Percentiles rank a stretch among this genome's conserved stretches.
Evolutionary conservation across 2,888 invertebrate genomes (phyloP).

Genomic region (Drosophila infuscata): DNA sequence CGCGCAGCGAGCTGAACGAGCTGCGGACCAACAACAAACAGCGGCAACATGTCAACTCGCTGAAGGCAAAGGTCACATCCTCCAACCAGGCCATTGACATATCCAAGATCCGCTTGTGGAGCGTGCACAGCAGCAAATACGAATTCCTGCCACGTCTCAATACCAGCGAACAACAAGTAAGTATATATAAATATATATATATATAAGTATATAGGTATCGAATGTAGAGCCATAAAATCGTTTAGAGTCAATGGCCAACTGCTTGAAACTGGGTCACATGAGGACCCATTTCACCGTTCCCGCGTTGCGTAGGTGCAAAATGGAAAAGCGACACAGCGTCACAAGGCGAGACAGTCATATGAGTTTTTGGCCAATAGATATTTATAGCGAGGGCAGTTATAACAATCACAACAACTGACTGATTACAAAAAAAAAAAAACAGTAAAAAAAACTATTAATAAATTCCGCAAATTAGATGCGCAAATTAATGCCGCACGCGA

Average conservation of each 20-base stretch:
- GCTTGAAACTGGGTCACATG: constrained; percentile 61
- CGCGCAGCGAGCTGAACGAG: constrained; percentile 38
- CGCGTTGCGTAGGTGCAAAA: constrained; percentile 73
- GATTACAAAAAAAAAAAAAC: no score
- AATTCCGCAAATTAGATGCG: constrained; percentile 11
- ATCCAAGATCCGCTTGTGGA: constrained; percentile 48
- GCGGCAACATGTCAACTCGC: constrained; percentile 28
- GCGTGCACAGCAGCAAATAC: constrained; percentile 59
- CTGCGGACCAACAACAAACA: constrained; percentile 44
- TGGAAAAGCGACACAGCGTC: constrained; percentile 36
- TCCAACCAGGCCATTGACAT: constrained; percentile 60
- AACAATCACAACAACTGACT: not conserved
- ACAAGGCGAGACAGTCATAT: constrained; percentile 56
- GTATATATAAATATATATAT: constrained; percentile 9
- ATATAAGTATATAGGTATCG: not conserved
- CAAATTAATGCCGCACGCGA: constrained; percentile 45
- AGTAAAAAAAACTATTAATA: not conserved
- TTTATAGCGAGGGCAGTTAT: constrained; percentile 38
- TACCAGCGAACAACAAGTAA: constrained; percentile 29
- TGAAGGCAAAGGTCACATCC: constrained; percentile 18
- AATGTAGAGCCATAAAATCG: constrained; percentile 24
- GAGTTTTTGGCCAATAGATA: constrained; percentile 25
- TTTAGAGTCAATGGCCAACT: not conserved
- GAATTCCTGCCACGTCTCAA: constrained; percentile 72
- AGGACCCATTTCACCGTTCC: constrained; percentile 42